phyloP scores from a whole-genome alignment of 30 jellyfish, hydroid and myxozoan species.

The Turritopsis rubra region DNA sequence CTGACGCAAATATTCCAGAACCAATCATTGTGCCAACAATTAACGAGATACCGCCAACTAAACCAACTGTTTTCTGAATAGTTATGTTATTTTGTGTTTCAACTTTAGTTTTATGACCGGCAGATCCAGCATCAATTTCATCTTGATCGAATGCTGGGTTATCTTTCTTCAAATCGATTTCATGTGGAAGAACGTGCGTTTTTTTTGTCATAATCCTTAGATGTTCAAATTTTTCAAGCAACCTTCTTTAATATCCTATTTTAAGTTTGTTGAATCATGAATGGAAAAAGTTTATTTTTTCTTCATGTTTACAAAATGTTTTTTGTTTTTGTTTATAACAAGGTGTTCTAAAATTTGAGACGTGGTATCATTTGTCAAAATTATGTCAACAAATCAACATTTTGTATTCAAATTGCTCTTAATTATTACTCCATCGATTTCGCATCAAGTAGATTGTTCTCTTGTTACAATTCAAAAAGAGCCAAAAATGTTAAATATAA shows the following conservation, averaged over 20 bases:
- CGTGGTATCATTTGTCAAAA: too few relatives aligned
- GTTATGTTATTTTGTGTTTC: background rate
- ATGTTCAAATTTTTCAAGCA: background rate
- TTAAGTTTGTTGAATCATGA: background rate
- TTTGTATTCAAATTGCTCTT: too few relatives aligned
- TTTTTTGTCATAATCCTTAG: background rate
- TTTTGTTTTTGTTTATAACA: background rate
- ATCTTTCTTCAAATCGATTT: background rate
- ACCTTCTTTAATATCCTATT: background rate
- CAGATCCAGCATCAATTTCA: background rate
- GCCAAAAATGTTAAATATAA: too few relatives aligned
- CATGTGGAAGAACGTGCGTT: background rate
- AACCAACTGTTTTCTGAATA: conserved; percentile 45
- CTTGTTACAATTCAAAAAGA: too few relatives aligned
- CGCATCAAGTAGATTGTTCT: too few relatives aligned
- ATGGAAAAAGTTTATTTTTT: background rate
- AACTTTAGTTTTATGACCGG: background rate
- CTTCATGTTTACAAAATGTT: background rate
- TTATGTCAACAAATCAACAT: too few relatives aligned
- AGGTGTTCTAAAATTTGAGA: background rate
- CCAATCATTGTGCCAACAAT: conserved; percentile 92
- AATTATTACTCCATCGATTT: too few relatives aligned
- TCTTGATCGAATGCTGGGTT: background rate
- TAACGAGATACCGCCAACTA: conserved; percentile 66
- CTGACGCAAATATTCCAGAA: conserved; percentile 88